These are phyloP conservation scores for Pogoniulus pusillus DNA, from an alignment of 2,797 vertebrate species.

Conservation along the genomic window DNA sequence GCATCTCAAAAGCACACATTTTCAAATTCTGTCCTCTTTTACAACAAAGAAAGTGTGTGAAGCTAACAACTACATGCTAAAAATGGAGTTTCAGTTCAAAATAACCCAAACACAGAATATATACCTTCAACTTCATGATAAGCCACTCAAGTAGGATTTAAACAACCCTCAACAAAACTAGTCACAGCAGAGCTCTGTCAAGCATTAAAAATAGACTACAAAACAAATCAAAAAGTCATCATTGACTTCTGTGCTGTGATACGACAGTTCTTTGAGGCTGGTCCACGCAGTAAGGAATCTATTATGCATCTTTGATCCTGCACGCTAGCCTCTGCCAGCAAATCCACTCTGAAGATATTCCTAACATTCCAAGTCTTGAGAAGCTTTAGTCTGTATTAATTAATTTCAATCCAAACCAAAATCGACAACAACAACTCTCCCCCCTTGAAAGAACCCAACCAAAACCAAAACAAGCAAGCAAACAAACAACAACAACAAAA, in stretches of 20 bases:
- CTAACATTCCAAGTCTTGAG: background rate
- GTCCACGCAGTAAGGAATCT: background rate
- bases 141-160: background rate
- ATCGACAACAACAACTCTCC: too few species aligned
- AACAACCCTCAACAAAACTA: background rate
- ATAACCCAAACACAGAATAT: background rate
- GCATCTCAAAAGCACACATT: background rate
- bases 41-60: background rate
- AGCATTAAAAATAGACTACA: background rate
- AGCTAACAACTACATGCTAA: background rate
- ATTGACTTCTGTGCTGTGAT: background rate
- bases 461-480: too few species aligned
- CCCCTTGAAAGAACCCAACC: too few species aligned
- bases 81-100: background rate
- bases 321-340: background rate
- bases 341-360: background rate
- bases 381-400: slow-evolving; percentile 24
- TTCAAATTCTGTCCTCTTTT: background rate
- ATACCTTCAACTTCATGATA: background rate
- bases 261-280: background rate
- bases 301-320: background rate
- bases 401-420: background rate
- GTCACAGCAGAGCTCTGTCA: background rate
- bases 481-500: too few species aligned
- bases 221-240: background rate